Conservation (phyloP, 92 coral and sea anemone genomes). For the Epizoanthus scotinus region DNA sequence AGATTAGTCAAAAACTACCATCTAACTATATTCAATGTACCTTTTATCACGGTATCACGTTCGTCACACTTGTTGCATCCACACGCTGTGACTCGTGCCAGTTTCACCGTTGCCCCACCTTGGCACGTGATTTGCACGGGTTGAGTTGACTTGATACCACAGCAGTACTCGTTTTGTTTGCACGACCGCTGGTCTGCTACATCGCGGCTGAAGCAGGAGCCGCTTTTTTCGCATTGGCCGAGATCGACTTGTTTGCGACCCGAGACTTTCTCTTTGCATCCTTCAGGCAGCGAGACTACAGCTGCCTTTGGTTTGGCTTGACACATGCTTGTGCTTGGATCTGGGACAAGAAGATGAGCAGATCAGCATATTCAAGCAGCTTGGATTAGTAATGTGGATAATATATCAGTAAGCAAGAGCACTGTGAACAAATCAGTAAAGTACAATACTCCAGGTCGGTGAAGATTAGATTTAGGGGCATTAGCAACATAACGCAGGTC, state of each 20-base stretch:
- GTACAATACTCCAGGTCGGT: no score
- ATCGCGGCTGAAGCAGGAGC: conserved; percentile 18
- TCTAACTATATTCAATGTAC: not conserved
- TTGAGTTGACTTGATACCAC: conserved; percentile 23
- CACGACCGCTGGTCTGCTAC: conserved; percentile 33
- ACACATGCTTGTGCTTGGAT: conserved; percentile 7
- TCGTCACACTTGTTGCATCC: conserved; percentile 33
- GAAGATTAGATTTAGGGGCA: no score
- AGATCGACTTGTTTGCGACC: conserved; percentile 16
- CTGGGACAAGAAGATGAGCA: not conserved
- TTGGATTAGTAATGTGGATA: no score
- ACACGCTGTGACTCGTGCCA: conserved; percentile 16
- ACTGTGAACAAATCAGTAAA: no score
- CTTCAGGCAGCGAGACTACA: conserved; percentile 11
- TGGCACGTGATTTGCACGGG: conserved; percentile 21
- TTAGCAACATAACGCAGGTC: no score
- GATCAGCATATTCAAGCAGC: no score
- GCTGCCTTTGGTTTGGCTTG: conserved; percentile 23
- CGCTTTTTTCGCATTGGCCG: conserved; percentile 23
- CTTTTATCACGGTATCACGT: conserved; percentile 19
- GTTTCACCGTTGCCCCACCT: not conserved
- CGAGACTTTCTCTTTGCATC: conserved; percentile 1
- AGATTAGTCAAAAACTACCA: no score
- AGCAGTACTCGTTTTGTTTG: conserved; percentile 29
- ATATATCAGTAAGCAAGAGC: no score